Evolutionary conservation across 92 coral and sea anemone genomes (phyloP).

Genomic region (Zoanthus gigantus): DNA sequence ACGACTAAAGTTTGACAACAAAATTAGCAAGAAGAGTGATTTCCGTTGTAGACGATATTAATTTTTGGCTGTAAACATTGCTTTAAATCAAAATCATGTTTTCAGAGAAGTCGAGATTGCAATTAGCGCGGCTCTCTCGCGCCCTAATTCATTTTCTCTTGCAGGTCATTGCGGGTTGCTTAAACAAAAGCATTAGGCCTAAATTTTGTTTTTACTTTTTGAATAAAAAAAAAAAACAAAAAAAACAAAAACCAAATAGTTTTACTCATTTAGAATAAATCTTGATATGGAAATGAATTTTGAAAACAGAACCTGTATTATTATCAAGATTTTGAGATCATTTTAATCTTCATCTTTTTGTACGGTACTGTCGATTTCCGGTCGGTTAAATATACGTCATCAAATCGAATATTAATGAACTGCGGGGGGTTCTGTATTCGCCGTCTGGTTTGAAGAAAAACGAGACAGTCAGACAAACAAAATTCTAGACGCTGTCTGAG

Average conservation of each 20-base stretch:
- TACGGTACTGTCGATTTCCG: conserved; percentile 1
- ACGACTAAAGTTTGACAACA: not conserved
- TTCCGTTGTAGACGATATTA: not conserved
- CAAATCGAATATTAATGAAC: conserved; percentile 40
- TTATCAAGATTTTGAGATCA: not conserved
- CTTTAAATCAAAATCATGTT: not conserved
- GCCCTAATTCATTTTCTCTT: not conserved
- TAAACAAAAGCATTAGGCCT: not conserved
- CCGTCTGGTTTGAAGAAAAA: conserved; percentile 49
- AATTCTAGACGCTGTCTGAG: conserved; percentile 53
- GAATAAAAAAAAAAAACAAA: not conserved
- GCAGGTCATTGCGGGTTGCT: not conserved
- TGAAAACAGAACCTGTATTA: not conserved
- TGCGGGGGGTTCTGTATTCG: conserved; percentile 45
- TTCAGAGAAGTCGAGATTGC: not conserved
- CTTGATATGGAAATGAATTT: not conserved
- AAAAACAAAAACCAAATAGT: not conserved
- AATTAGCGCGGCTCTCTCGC: not conserved
- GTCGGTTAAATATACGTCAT: conserved; percentile 13
- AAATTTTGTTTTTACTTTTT: not conserved
- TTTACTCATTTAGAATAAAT: not conserved
- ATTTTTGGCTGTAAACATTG: not conserved
- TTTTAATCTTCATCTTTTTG: not conserved
- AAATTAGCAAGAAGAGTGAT: not conserved
- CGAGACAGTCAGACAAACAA: conserved; percentile 58